Evolutionary conservation across 2,888 invertebrate species (phyloP), one percentile per base, ranked within the genome.

Genomic region (Netelia fuscicornis): DNA sequence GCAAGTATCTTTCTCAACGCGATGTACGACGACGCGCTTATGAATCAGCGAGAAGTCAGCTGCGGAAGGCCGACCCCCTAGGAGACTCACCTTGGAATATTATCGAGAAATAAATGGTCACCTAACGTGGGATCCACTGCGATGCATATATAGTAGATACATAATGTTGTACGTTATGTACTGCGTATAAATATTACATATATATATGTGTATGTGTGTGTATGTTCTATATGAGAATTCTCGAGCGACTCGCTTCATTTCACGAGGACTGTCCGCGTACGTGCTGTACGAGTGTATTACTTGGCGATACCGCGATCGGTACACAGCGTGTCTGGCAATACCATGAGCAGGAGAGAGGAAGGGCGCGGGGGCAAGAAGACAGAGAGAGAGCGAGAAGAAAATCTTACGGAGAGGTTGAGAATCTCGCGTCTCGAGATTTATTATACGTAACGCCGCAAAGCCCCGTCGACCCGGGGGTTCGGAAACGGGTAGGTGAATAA

Each of bases 381-480:
- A 30, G n/a, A 64, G 37, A 52, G 77, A 76, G 60, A 75, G 60
- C 65, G 62, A 72, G 75, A 58, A 44, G 44, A 58, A 85, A 85
- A 82, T 78, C 82, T 82, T 82, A 82, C 74, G 85, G 84, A 85
- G 84, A 79, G 71, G 80, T 74, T 85, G 82, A 84, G 84, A 87
- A 88, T 86, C 82, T 83, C 76, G 79, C 72, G 62, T 76, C 76
- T 72, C 72, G 83, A 85, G 85, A 85, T 85, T 85, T 85, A 85
- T 85, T 85, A 83, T 72, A 85, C 80, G 80, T 85, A 85, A 85
- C 85, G 85, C 85, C 85, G 85, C 85, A 85, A 83, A 85, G 85
- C 83, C 85, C 54, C 67, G 76, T 80, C 85, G 67, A 85, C 85
- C 82, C 82, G 85, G 85, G 85, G 85, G 82, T 85, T 83, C 82